These are phyloP conservation scores for Mesaphorura yosii DNA, from an alignment of 1,140 invertebrate species.

Conservation along the genomic window DNA sequence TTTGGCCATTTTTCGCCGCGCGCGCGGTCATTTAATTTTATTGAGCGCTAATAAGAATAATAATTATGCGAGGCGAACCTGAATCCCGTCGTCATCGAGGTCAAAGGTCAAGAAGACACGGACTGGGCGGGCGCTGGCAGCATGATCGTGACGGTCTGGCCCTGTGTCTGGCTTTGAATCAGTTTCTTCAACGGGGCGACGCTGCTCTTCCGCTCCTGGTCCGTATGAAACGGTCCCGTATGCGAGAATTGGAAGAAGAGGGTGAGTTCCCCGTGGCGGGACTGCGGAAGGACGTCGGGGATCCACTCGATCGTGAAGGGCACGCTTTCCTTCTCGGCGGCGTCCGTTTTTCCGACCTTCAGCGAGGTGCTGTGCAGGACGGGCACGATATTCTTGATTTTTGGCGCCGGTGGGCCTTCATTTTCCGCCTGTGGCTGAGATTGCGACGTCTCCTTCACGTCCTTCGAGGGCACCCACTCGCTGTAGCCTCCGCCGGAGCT, in stretches of 20 bases:
- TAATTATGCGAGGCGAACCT: too few species aligned
- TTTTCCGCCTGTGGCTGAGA: constrained; percentile 34
- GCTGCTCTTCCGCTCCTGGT: not conserved
- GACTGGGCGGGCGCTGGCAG: too few species aligned
- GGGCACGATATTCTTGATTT: constrained; percentile 41
- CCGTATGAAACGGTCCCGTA: constrained; percentile 10
- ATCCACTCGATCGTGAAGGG: constrained; percentile 67
- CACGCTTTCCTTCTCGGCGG: constrained; percentile 48
- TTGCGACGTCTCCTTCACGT: too few species aligned
- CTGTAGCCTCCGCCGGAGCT: constrained; percentile 54
- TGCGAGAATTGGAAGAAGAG: constrained; percentile 56
- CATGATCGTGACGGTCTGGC: too few species aligned
- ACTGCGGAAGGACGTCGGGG: constrained; percentile 56
- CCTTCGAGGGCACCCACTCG: constrained; percentile 45
- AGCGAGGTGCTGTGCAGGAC: constrained; percentile 56
- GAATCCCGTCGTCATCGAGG: too few species aligned
- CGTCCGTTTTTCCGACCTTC: constrained; percentile 52
- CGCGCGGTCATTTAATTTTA: too few species aligned
- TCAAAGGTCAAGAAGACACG: too few species aligned
- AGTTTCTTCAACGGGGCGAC: not conserved
- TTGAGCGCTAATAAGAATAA: too few species aligned
- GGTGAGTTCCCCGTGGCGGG: constrained; percentile 53
- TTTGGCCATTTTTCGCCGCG: too few species aligned
- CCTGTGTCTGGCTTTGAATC: not conserved
- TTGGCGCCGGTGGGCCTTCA: constrained; percentile 42